These are phyloP conservation scores for Porites divaricata DNA, from an alignment of 92 coral and sea anemone genomes.

Conservation along the genomic window DNA sequence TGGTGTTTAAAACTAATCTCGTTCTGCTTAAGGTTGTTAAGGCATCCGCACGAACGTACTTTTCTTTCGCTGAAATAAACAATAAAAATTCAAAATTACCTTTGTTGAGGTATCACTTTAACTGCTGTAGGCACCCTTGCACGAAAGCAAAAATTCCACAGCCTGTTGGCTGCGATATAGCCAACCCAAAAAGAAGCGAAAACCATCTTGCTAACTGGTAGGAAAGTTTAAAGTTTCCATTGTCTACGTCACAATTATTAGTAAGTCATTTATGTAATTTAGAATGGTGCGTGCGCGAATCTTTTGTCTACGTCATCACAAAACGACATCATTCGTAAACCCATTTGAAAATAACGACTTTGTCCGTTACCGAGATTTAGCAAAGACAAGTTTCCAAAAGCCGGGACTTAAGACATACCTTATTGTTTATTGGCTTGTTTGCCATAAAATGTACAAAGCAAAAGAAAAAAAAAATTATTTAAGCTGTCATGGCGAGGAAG, in stretches of 20 bases:
- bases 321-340: too few species aligned
- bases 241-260: slow-evolving; percentile 3
- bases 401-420: too few species aligned
- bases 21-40: too few species aligned
- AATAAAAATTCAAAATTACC: not conserved
- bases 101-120: not conserved
- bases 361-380: too few species aligned
- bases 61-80: not conserved
- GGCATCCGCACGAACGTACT: not conserved
- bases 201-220: slow-evolving; percentile 1
- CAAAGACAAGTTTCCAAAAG: too few species aligned
- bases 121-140: not conserved
- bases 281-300: not conserved
- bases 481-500: too few species aligned
- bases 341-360: too few species aligned
- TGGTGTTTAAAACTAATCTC: too few species aligned
- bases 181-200: not conserved
- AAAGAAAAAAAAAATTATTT: too few species aligned
- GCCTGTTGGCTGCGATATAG: not conserved
- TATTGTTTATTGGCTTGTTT: too few species aligned
- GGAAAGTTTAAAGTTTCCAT: not conserved
- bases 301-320: too few species aligned
- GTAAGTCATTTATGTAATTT: not conserved
- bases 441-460: too few species aligned
- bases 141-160: not conserved